These are phyloP conservation scores for Pungitius pungitius DNA, from an alignment of 2,113 vertebrate genomes.

Conservation along the genomic window DNA sequence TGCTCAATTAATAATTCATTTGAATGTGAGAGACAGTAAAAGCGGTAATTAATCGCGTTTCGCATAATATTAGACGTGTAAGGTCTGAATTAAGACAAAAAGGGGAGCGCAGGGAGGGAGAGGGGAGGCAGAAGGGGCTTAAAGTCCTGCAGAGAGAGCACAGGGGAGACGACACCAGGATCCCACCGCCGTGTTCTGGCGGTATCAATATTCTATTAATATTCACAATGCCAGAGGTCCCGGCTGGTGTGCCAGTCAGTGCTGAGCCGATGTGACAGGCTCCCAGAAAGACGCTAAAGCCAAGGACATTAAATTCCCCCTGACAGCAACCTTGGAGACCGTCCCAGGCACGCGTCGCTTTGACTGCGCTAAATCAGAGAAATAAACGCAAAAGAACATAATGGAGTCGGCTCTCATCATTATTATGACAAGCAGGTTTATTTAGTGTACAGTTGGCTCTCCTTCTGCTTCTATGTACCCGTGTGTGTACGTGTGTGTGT, in stretches of 20 bases:
- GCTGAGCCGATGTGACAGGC: constrained; percentile 86
- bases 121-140: background rate
- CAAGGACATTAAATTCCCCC: constrained; percentile 86
- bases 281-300: constrained; percentile 82
- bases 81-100: constrained; percentile 80
- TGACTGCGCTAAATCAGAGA: constrained; percentile 80
- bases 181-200: constrained; percentile 82
- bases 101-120: background rate
- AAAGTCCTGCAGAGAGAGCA: constrained; percentile 20
- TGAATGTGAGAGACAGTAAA: constrained; percentile 89
- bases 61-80: constrained; percentile 84
- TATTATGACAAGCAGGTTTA: constrained; percentile 79
- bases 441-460: constrained; percentile 74
- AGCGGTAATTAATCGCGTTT: constrained; percentile 87
- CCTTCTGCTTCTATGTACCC: constrained; percentile 32
- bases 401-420: constrained; percentile 79
- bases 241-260: constrained; percentile 82
- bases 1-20: constrained; percentile 94
- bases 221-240: constrained; percentile 88
- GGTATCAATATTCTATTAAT: constrained; percentile 96
- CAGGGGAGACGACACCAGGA: constrained; percentile 30
- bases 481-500: constrained; percentile 1
- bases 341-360: constrained; percentile 73
- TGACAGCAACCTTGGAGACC: constrained; percentile 89
- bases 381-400: constrained; percentile 84